Evolutionary conservation across 2,888 invertebrate genomes (phyloP), one percentile per base, ranked within the genome.

Genomic region (Linyphia triangularis): DNA sequence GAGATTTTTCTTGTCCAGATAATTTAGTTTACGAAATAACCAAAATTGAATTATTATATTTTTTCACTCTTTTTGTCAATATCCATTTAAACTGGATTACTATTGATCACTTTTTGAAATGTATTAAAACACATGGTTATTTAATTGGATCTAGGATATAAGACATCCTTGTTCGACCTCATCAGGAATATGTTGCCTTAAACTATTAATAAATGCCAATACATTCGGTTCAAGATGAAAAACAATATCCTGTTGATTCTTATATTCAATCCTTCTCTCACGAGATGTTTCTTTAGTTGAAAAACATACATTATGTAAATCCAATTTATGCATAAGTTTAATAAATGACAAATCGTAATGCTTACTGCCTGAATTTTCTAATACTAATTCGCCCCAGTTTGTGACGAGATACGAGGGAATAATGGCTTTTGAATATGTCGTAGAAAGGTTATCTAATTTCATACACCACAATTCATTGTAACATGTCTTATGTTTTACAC

Each of bases 261-360:
- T 24, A 40, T 69, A 69, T 40, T 19, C 4, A 69, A 40, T 69
- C 7, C 22, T 37, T 69, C 40, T 37, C 0, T 19, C 37, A n/a
- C 69, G n/a, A n/a, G n/a, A n/a, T n/a, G n/a, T 30, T 37, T 69
- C 40, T 69, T 37, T 69, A 0, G 69, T 69, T 0, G 19, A 19
- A 40, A 51, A 75, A 19, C 73, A 75, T 22, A 75, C 59, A 6
- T 75, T 28, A 57, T 75, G 73, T 2, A 10, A 7, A 19, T 57
- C 57, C 26, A 75, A 22, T 2, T 30, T 30, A 33, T 59, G 22
- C 33, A 59, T 59, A n/a, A 57, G 19, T 33, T 59, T 30, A 9
- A 75, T 22, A 22, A 59, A 30, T 0, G 30, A 57, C 10, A 57
- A 19, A 30, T 75, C 59, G n/a, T 30, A 28, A 10, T 33, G 19